These are phyloP conservation scores for Gobio gobio DNA, from an alignment of 2,113 vertebrate species.

Conservation along the genomic window DNA sequence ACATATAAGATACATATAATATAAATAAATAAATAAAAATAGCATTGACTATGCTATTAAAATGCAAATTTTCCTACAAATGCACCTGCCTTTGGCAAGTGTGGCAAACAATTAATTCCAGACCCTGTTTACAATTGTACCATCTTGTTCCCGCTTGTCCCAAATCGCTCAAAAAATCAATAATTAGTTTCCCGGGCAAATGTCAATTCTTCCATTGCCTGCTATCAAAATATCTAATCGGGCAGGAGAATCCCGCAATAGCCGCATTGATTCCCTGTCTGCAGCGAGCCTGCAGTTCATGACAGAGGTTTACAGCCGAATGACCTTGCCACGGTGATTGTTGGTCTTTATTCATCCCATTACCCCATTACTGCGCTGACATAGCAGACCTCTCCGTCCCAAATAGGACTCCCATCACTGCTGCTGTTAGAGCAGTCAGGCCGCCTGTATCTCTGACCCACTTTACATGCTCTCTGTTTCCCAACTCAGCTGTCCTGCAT, in stretches of 20 bases:
- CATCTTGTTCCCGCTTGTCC: neutral
- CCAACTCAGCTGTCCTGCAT: neutral
- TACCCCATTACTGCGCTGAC: constrained; percentile 57
- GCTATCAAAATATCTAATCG: constrained; percentile 43
- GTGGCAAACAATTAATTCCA: neutral
- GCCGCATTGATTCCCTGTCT: constrained; percentile 48
- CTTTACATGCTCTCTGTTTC: constrained; percentile 44
- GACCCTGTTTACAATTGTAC: neutral
- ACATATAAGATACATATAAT: neutral
- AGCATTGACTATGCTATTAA: too few relatives aligned
- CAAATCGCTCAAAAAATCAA: constrained; percentile 38
- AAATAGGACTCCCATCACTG: constrained; percentile 44
- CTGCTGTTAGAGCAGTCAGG: constrained; percentile 13
- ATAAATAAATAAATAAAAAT: neutral
- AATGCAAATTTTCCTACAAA: too few relatives aligned
- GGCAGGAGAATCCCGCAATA: constrained; percentile 20
- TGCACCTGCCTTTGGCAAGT: neutral
- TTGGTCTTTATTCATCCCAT: constrained; percentile 60
- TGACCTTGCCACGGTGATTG: constrained; percentile 53
- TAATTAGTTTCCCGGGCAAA: constrained; percentile 39
- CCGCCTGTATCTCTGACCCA: constrained; percentile 47
- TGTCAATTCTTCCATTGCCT: constrained; percentile 42
- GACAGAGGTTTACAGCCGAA: constrained; percentile 47
- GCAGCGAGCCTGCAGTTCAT: constrained; percentile 36
- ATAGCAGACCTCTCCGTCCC: constrained; percentile 50